These are phyloP conservation scores for Cydia fagiglandana DNA, from an alignment of 1,140 invertebrate species.

Conservation along the genomic window DNA sequence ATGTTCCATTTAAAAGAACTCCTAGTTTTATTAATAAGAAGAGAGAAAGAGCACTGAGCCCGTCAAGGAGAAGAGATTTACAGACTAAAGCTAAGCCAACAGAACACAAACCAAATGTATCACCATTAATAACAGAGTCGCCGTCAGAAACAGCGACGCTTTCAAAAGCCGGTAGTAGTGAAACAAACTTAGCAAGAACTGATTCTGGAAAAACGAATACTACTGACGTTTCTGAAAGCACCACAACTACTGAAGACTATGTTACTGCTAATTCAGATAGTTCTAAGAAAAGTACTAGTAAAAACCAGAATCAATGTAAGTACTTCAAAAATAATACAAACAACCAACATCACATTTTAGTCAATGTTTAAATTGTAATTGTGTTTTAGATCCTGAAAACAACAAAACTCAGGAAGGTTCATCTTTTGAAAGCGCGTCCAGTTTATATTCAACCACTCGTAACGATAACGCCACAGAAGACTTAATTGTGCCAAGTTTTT, in stretches of 20 bases:
- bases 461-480: conserved; percentile 83
- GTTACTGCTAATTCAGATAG: conserved; percentile 91
- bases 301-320: conserved; percentile 72
- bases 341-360: neutral
- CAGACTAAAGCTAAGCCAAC: conserved; percentile 71
- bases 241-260: conserved; percentile 93
- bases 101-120: conserved; percentile 71
- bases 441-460: conserved; percentile 86
- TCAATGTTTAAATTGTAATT: neutral
- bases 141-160: conserved; percentile 58
- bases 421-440: conserved; percentile 90
- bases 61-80: conserved; percentile 75
- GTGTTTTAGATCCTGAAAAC: conserved; percentile 70
- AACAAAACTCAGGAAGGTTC: conserved; percentile 84
- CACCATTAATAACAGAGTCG: conserved; percentile 64
- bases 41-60: conserved; percentile 75
- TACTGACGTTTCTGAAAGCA: conserved; percentile 88
- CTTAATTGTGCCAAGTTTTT: conserved; percentile 79
- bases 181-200: conserved; percentile 80
- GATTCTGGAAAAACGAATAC: conserved; percentile 88
- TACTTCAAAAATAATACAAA: conserved; percentile 30
- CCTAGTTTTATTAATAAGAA: conserved; percentile 77
- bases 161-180: conserved; percentile 65
- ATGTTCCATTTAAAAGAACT: conserved; percentile 73
- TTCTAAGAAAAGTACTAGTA: conserved; percentile 78